These are phyloP conservation scores for Leptopilina myrica DNA, from an alignment of 2,888 invertebrate genomes.

Conservation along the genomic window DNA sequence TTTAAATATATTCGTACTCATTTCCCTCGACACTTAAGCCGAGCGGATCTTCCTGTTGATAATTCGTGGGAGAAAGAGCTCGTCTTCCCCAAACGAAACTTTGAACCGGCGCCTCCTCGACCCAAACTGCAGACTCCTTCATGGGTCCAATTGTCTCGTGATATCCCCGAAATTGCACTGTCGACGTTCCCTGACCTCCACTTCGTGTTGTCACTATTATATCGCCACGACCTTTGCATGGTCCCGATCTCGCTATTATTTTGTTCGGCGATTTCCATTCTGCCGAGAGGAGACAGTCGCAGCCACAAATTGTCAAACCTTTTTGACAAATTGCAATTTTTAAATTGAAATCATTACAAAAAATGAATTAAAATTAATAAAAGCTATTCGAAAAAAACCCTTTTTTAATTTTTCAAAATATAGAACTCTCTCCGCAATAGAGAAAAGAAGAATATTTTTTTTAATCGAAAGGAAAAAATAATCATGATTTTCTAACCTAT, in stretches of 20 bases:
- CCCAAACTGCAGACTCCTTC: constrained; percentile 99
- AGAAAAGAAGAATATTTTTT: no score
- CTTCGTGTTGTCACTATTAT: constrained; percentile 92
- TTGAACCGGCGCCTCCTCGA: constrained; percentile 94
- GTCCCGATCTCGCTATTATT: constrained; percentile 96
- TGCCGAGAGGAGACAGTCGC: constrained; percentile 95
- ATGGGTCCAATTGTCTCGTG: constrained; percentile 94
- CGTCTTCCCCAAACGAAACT: constrained; percentile 89
- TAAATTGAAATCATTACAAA: neutral
- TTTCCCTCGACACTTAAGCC: constrained; percentile 95
- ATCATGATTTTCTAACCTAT: constrained; percentile 80
- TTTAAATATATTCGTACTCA: constrained; percentile 78
- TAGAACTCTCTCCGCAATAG: no score
- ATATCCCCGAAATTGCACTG: constrained; percentile 92
- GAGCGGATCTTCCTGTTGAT: constrained; percentile 94
- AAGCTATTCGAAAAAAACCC: neutral
- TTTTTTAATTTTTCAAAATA: no score
- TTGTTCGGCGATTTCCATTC: constrained; percentile 99
- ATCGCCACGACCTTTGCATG: constrained; percentile 93
- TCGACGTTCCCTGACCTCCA: constrained; percentile 92
- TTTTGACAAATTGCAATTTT: neutral
- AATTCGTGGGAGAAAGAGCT: constrained; percentile 90
- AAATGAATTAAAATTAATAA: neutral
- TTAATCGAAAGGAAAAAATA: neutral
- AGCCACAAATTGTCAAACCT: constrained; percentile 96